phyloP scores from a whole-genome alignment of 1,140 invertebrate genomes.

The Glossosoma conforme region DNA sequence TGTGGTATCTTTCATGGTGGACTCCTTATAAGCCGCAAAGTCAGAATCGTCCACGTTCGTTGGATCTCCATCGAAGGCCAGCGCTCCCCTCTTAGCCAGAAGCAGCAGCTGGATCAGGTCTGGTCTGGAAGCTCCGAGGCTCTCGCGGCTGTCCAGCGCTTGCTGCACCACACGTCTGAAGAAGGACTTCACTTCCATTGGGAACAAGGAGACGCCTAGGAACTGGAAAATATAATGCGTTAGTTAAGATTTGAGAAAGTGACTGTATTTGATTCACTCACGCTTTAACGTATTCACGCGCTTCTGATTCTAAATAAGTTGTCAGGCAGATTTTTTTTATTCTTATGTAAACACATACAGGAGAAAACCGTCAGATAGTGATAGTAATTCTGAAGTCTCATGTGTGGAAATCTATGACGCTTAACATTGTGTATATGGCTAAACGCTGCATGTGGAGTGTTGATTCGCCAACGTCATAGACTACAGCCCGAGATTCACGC shows the following conservation, averaged over 20 bases:
- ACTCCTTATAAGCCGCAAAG: conserved; percentile 15
- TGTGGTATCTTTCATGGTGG: conserved; percentile 10
- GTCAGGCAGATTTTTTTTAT: neutral
- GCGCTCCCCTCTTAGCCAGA: conserved; percentile 34
- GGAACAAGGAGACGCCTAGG: conserved; percentile 28
- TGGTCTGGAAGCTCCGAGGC: conserved; percentile 28
- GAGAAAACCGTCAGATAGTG: no score
- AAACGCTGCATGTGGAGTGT: no score
- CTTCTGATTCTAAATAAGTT: neutral
- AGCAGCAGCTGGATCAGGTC: conserved; percentile 42
- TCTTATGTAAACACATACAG: no score
- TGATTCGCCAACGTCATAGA: no score
- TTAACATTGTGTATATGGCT: no score
- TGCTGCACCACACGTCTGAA: conserved; percentile 33
- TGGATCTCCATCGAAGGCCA: conserved; percentile 21
- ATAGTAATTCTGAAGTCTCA: no score
- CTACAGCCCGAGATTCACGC: no score
- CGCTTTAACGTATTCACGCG: neutral
- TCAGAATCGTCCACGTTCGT: conserved; percentile 18
- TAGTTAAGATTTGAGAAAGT: neutral
- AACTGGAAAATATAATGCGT: conserved; percentile 19
- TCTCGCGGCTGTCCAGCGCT: conserved; percentile 32
- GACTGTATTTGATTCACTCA: neutral
- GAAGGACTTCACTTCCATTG: conserved; percentile 31
- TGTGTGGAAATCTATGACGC: no score